phyloP scores from a whole-genome alignment of 2,113 vertebrate genomes.

The Ammospiza caudacuta region DNA sequence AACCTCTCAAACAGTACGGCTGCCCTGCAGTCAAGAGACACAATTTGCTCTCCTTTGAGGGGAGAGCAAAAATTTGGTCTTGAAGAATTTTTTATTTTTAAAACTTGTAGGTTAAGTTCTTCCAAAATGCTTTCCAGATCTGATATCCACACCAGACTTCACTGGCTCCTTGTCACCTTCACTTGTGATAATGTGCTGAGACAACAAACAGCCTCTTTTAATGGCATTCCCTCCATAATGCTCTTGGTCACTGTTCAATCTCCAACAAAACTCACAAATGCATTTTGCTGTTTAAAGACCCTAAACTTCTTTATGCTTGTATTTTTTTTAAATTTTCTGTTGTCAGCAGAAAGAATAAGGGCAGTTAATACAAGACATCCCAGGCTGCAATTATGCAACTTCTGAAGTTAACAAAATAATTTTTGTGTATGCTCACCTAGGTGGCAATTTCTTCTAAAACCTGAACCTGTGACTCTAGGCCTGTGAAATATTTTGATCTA shows the following conservation, averaged over 20 bases:
- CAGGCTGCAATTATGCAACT: neutral
- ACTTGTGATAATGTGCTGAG: neutral
- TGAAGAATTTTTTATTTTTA: neutral
- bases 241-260: neutral
- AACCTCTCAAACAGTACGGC: neutral
- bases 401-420: neutral
- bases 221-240: fast-evolving
- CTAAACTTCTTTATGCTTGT: neutral
- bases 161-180: constrained; percentile 17
- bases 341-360: neutral
- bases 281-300: neutral
- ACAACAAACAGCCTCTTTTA: constrained; percentile 22
- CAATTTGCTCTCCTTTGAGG: neutral
- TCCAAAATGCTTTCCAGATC: constrained; percentile 38
- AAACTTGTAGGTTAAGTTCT: neutral
- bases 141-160: neutral
- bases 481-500: neutral
- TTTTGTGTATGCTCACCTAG: neutral
- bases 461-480: neutral
- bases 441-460: neutral
- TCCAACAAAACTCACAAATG: neutral
- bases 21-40: neutral
- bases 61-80: neutral
- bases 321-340: neutral
- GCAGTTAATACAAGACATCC: neutral